Conservation (phyloP, 2,888 invertebrate species). For the Dione juno region DNA sequence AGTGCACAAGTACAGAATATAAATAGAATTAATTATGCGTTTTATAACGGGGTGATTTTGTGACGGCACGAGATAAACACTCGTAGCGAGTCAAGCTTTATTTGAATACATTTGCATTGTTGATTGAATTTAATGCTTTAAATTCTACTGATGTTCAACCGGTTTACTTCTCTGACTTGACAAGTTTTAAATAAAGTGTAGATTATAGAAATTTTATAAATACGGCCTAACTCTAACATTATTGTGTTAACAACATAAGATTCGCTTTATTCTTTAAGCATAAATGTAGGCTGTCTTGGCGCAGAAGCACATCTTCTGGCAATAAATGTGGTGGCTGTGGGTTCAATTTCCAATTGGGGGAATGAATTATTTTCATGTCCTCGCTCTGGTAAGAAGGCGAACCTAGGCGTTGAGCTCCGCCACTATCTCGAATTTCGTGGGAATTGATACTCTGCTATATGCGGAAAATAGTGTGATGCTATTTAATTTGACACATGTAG, state of each 20-base stretch:
- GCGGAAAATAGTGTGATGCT: too few relatives aligned
- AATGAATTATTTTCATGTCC: too few relatives aligned
- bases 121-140: slow-evolving; percentile 52
- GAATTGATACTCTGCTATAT: too few relatives aligned
- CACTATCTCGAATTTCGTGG: too few relatives aligned
- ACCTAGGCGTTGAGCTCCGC: too few relatives aligned
- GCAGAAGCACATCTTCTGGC: too few relatives aligned
- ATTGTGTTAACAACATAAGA: background rate
- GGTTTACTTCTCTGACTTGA: slow-evolving; percentile 48
- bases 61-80: slow-evolving; percentile 27
- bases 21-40: slow-evolving; percentile 25
- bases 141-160: slow-evolving; percentile 53
- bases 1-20: slow-evolving; percentile 16
- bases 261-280: too few relatives aligned
- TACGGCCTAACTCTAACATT: background rate
- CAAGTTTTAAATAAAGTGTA: slow-evolving; percentile 7
- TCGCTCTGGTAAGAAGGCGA: too few relatives aligned
- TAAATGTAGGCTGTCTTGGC: too few relatives aligned
- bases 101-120: slow-evolving; percentile 61
- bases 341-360: too few relatives aligned
- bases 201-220: background rate
- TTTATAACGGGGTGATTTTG: slow-evolving; percentile 26
- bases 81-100: slow-evolving; percentile 19
- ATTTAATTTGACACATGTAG: too few relatives aligned
- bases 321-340: too few relatives aligned